phyloP scores from a whole-genome alignment of 2,888 invertebrate genomes.

The Acrobasis suavella region DNA sequence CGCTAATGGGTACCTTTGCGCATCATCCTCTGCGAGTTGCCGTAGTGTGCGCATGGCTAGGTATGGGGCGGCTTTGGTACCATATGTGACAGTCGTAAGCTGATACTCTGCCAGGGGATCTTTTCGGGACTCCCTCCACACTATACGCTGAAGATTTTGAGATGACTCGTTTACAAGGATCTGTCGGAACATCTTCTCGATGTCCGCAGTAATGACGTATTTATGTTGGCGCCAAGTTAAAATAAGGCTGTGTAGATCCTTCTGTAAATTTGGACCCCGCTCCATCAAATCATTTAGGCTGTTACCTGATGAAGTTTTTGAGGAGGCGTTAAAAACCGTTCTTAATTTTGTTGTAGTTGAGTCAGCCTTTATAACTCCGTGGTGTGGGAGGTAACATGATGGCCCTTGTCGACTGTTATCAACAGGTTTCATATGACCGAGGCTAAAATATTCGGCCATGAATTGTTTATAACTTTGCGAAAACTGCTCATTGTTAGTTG shows the following conservation, averaged over 20 bases:
- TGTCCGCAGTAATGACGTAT: slow-evolving; percentile 31
- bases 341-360: slow-evolving; percentile 20
- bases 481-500: background rate
- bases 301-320: slow-evolving; percentile 21
- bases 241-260: slow-evolving; percentile 26
- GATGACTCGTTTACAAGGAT: slow-evolving; percentile 21
- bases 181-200: slow-evolving; percentile 32
- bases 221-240: slow-evolving; percentile 30
- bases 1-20: slow-evolving; percentile 8
- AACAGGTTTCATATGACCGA: slow-evolving; percentile 21
- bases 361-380: slow-evolving; percentile 22
- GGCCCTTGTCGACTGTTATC: background rate
- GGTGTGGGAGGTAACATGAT: slow-evolving; percentile 22
- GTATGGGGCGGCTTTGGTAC: slow-evolving; percentile 1
- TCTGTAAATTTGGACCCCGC: slow-evolving; percentile 30
- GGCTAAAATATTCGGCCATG: slow-evolving; percentile 17
- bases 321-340: slow-evolving; percentile 24
- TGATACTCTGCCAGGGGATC: too few relatives aligned
- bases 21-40: slow-evolving; percentile 23
- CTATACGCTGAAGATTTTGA: too few relatives aligned
- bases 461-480: slow-evolving; percentile 17
- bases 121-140: too few relatives aligned
- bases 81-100: too few relatives aligned
- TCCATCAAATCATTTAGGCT: slow-evolving; percentile 34
- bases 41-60: slow-evolving; percentile 23